Conservation (phyloP, 2,797 vertebrate species). For the Microcaecilia unicolor region DNA sequence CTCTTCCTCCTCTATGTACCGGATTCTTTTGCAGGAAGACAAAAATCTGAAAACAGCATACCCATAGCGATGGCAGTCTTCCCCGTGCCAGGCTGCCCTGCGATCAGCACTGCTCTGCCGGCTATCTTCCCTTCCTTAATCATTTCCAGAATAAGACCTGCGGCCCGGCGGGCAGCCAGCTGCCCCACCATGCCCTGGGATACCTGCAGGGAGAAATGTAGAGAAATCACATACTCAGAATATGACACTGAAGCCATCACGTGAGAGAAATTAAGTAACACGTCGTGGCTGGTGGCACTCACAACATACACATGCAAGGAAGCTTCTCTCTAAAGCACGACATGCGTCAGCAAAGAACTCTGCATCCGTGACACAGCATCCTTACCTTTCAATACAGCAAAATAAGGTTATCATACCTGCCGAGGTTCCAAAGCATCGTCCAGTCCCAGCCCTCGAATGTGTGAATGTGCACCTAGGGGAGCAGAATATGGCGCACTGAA, state of each 20-base stretch:
- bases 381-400: too few relatives aligned
- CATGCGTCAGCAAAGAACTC: not conserved
- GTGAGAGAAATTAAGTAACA: too few relatives aligned
- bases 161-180: slow-evolving; percentile 83
- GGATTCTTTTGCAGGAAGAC: too few relatives aligned
- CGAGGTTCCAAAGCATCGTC: slow-evolving; percentile 86
- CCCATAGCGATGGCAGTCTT: slow-evolving; percentile 94
- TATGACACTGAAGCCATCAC: too few relatives aligned
- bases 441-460: slow-evolving; percentile 86
- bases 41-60: slow-evolving; percentile 41
- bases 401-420: slow-evolving; percentile 69
- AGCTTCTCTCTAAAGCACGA: accelerated
- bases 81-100: slow-evolving; percentile 85
- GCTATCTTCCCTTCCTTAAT: slow-evolving; percentile 91
- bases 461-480: slow-evolving; percentile 79
- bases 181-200: slow-evolving; percentile 94
- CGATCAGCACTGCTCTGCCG: slow-evolving; percentile 79
- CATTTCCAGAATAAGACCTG: slow-evolving; percentile 85
- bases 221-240: too few relatives aligned
- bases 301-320: too few relatives aligned
- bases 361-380: not conserved
- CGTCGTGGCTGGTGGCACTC: too few relatives aligned
- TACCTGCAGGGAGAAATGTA: slow-evolving; percentile 57
- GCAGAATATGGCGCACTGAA: too few relatives aligned
- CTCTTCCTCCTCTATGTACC: too few relatives aligned